These are phyloP conservation scores for Merluccius polli DNA, from an alignment of 2,797 vertebrate genomes.

Conservation along the genomic window DNA sequence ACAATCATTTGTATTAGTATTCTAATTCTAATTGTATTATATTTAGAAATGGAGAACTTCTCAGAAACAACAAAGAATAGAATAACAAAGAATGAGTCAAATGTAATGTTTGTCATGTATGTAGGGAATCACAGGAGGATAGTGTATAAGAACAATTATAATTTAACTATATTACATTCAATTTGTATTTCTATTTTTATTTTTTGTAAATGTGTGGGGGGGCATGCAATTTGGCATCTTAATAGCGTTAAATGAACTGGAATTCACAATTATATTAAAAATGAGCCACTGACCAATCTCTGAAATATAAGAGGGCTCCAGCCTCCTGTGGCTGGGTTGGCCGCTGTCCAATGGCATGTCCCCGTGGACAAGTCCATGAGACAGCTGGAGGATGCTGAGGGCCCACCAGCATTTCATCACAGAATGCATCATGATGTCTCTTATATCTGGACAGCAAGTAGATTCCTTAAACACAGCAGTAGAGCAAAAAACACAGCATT, in stretches of 20 bases:
- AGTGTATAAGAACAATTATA: background rate
- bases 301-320: conserved; percentile 54
- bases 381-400: conserved; percentile 51
- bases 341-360: conserved; percentile 47
- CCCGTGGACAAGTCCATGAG: conserved; percentile 54
- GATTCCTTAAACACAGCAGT: background rate
- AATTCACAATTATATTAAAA: background rate
- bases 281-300: conserved; percentile 51
- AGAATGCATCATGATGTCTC: conserved; percentile 49
- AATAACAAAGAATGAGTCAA: background rate
- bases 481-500: background rate
- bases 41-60: too few species aligned
- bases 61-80: background rate
- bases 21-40: background rate
- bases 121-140: background rate
- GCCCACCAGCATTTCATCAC: conserved; percentile 56
- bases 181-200: background rate
- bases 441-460: background rate
- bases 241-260: background rate
- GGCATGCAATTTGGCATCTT: background rate
- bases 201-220: background rate
- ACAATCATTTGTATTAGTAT: background rate
- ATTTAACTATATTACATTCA: background rate
- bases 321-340: conserved; percentile 25
- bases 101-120: background rate